phyloP scores from a whole-genome alignment of 2,888 invertebrate species.

The Lepidocyrtoides sp. region DNA sequence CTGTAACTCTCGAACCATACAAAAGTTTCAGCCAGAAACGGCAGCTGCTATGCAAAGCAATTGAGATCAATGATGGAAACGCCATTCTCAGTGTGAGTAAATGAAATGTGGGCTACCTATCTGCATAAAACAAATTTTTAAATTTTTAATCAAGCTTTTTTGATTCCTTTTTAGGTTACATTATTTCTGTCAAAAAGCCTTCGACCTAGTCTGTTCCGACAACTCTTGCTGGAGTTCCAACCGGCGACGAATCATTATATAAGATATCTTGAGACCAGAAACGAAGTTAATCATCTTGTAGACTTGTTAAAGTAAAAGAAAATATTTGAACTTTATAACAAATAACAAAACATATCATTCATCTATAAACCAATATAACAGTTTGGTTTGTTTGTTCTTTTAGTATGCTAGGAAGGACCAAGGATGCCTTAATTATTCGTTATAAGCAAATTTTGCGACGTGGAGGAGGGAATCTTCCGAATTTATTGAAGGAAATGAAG shows the following conservation, averaged over 20 bases:
- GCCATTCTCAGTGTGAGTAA: conserved; percentile 91
- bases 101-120: too few relatives aligned
- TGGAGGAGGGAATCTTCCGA: conserved; percentile 81
- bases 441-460: conserved; percentile 84
- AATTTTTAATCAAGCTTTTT: conserved; percentile 34
- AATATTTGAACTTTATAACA: too few relatives aligned
- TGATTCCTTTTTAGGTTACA: conserved; percentile 88
- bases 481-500: conserved; percentile 82
- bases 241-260: conserved; percentile 92
- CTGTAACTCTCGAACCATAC: conserved; percentile 88
- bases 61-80: conserved; percentile 92
- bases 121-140: too few relatives aligned
- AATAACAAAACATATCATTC: too few relatives aligned
- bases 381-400: too few relatives aligned
- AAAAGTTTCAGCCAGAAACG: conserved; percentile 89
- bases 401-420: conserved; percentile 90
- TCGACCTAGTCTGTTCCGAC: conserved; percentile 91
- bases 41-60: conserved; percentile 91
- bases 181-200: conserved; percentile 92
- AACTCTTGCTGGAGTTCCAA: conserved; percentile 90
- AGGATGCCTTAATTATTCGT: conserved; percentile 88
- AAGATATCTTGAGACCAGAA: conserved; percentile 91
- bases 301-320: conserved; percentile 92
- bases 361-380: too few relatives aligned
- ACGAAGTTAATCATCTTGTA: conserved; percentile 90